phyloP scores from a whole-genome alignment of 2,113 vertebrate genomes.

The Bombycilla garrulus region DNA sequence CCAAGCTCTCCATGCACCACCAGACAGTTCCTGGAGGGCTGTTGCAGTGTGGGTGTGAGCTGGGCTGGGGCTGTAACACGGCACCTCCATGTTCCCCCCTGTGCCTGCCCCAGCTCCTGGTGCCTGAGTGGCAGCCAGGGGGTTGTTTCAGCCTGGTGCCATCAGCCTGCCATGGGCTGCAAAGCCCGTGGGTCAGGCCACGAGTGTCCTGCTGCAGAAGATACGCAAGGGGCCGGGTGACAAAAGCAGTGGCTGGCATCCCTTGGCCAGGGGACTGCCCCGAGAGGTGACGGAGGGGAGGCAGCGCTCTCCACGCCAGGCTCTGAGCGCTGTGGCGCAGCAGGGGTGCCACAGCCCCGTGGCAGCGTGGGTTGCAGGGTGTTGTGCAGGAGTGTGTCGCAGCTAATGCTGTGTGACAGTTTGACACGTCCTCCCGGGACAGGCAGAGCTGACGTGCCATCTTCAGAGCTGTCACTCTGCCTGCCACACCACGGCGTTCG shows the following conservation, averaged over 20 bases:
- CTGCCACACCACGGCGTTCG: background rate
- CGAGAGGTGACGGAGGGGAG: background rate
- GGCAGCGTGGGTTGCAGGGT: background rate
- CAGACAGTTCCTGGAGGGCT: background rate
- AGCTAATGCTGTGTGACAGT: constrained; percentile 27
- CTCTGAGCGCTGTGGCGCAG: background rate
- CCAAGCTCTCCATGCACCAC: background rate
- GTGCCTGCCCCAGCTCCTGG: background rate
- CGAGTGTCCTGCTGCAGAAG: background rate
- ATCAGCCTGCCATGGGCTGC: background rate
- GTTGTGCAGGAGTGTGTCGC: background rate
- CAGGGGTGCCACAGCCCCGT: background rate
- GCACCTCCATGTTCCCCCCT: background rate
- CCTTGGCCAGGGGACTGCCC: background rate
- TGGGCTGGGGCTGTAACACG: background rate
- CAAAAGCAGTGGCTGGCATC: rapidly evolving
- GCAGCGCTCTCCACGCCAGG: rapidly evolving
- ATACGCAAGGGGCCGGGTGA: background rate
- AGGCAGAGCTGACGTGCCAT: background rate
- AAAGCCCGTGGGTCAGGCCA: rapidly evolving
- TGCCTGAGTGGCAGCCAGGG: background rate
- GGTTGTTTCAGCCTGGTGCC: background rate
- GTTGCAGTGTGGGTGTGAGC: background rate
- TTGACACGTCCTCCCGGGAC: background rate
- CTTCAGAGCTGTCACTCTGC: constrained; percentile 13